Evolutionary conservation across 2,113 vertebrate genomes (phyloP), one percentile per base, ranked within the genome.

Genomic region (Poecile atricapillus): DNA sequence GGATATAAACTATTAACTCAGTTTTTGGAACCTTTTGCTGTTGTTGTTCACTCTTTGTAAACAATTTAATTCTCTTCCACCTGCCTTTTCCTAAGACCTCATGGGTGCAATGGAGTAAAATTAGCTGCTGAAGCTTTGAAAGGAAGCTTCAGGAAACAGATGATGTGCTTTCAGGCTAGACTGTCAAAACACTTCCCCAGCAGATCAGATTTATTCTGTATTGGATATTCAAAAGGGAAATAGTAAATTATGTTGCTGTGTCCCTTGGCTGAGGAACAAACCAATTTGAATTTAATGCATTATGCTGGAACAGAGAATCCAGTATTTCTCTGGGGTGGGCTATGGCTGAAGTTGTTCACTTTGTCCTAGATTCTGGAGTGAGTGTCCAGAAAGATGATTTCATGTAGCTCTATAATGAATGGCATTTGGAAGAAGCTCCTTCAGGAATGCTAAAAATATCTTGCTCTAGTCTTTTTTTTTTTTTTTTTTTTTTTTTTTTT

Each of bases 91-190:
- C 62, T 49, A 87, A 90, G 44, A 79, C 56, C 90, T 83, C 25
- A 44, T 59, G 73, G 55, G 24, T 94, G 46, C 41, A 63, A 44
- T 59, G 24, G 31, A 90, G 39, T 80, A 95, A 95, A 97, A 95
- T 95, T 90, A 92, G 75, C 87, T 91, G 67, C 49, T 77, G 41
- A 65, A 82, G 56, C 79, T 83, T 90, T 89, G 82, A 89, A 95
- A 97, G 70, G 79, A 96, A 96, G 82, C 82, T 91, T 12, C 63
- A 84, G 95, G 92, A 97, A 97, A 95, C 86, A 91, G 91, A 92
- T 96, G 55, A 95, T 93, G 70, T 65, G 70, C 81, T 95, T 94
- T 94, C 58, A 91, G 89, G 62, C 68, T 95, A 91, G 83, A 87
- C 69, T 92, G 96, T 96, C 78, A 92, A 96, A 97, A 87, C 73